Conservation (phyloP, 1,140 invertebrate species). For the Macrotrachela quadricornifera region DNA sequence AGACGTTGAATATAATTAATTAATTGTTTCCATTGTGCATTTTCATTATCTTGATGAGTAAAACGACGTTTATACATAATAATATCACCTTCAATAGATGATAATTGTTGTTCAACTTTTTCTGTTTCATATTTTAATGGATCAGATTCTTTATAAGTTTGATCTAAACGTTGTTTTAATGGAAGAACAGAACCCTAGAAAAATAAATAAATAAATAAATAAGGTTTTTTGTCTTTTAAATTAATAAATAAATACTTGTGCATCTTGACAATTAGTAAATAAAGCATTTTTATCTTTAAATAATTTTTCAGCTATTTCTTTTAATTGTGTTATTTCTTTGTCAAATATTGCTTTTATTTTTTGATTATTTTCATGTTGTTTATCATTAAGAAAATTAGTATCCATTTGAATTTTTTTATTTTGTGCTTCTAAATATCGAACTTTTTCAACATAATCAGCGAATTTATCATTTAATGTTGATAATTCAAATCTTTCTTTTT, state of each 20-base stretch:
- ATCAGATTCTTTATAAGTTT: too few relatives aligned
- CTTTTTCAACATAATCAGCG: conserved; percentile 34
- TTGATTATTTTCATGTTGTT: conserved; percentile 30
- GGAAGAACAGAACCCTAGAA: too few relatives aligned
- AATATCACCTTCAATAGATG: too few relatives aligned
- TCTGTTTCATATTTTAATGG: too few relatives aligned
- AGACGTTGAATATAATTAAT: conserved; percentile 30
- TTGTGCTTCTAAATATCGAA: conserved; percentile 34
- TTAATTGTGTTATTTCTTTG: conserved; percentile 19
- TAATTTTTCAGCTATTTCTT: too few relatives aligned
- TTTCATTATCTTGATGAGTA: conserved; percentile 31
- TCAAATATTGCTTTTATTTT: conserved; percentile 33
- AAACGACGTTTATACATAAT: conserved; percentile 13
- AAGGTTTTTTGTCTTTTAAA: too few relatives aligned
- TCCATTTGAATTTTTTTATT: conserved; percentile 31
- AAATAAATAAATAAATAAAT: too few relatives aligned
- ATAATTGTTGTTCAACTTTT: too few relatives aligned
- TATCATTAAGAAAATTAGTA: conserved; percentile 25
- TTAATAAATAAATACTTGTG: too few relatives aligned
- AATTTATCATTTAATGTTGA: conserved; percentile 33
- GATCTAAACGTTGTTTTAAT: too few relatives aligned
- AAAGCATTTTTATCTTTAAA: too few relatives aligned
- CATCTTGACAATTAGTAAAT: too few relatives aligned
- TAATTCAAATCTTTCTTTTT: conserved; percentile 31
- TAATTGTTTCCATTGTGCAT: conserved; percentile 25